These are phyloP conservation scores for Catharus ustulatus DNA, from an alignment of 2,797 vertebrate species.

Conservation along the genomic window DNA sequence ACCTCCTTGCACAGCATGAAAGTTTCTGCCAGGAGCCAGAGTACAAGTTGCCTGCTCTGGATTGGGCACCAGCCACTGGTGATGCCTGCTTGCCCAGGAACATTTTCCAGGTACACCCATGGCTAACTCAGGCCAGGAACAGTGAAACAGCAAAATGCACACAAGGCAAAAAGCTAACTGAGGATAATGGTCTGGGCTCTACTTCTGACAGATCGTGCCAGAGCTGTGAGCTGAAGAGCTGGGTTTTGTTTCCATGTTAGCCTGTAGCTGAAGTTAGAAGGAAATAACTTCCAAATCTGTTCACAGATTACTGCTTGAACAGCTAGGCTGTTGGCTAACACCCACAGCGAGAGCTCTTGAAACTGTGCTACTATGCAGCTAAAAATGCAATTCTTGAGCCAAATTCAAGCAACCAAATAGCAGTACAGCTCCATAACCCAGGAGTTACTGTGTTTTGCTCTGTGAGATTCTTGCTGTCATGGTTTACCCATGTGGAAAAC, in stretches of 20 bases:
- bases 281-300: neutral
- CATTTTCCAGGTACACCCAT: neutral
- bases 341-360: accelerated
- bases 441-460: neutral
- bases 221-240: neutral
- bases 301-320: neutral
- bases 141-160: neutral
- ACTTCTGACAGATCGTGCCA: neutral
- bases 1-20: neutral
- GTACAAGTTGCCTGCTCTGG: neutral
- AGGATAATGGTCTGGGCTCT: neutral
- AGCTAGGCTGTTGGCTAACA: neutral
- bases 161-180: neutral
- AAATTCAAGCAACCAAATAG: neutral
- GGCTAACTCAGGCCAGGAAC: neutral
- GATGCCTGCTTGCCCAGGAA: neutral
- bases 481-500: neutral
- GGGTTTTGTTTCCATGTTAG: neutral
- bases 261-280: neutral
- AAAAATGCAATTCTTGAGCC: neutral
- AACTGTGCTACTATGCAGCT: neutral
- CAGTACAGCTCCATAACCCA: neutral
- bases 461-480: neutral
- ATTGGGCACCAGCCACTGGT: neutral
- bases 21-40: neutral